These are phyloP conservation scores for Mormyrus hasselquistii DNA, from an alignment of 2,797 vertebrate species.

Conservation along the genomic window DNA sequence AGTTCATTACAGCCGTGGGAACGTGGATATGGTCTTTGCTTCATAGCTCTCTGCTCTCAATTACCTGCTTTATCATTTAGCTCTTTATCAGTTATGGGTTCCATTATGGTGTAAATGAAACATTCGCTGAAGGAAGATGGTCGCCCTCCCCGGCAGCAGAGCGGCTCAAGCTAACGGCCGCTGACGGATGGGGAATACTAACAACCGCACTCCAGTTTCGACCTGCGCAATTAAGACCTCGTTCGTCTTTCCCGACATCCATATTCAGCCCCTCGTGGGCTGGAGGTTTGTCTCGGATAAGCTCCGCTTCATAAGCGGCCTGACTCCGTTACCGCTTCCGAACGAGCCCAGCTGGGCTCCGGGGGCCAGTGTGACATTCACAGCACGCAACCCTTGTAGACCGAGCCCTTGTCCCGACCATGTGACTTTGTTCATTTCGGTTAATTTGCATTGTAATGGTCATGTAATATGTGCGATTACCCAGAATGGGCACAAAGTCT, in stretches of 20 bases:
- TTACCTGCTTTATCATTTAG: not conserved
- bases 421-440: not conserved
- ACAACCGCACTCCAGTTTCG: not conserved
- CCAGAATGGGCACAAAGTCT: not conserved
- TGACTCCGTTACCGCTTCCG: not conserved
- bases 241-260: not conserved
- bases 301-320: not conserved
- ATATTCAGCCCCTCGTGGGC: not conserved
- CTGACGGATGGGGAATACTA: not conserved
- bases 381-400: not conserved
- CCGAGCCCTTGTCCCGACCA: not conserved
- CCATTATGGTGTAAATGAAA: not conserved
- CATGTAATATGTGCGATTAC: not conserved
- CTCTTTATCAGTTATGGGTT: not conserved
- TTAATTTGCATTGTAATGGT: not conserved
- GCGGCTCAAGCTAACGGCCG: not conserved
- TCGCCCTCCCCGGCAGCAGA: not conserved
- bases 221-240: not conserved
- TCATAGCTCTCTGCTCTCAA: not conserved
- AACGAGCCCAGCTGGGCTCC: not conserved
- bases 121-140: not conserved
- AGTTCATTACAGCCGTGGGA: not conserved
- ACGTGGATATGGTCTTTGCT: not conserved
- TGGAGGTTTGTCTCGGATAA: not conserved
- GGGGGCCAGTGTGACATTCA: not conserved